A percentile compares a stretch with the other conserved stretches of the same genome.
These are phyloP conservation scores for Atherix ibis DNA, from an alignment of 2,888 invertebrate genomes.

Conservation along the genomic window DNA sequence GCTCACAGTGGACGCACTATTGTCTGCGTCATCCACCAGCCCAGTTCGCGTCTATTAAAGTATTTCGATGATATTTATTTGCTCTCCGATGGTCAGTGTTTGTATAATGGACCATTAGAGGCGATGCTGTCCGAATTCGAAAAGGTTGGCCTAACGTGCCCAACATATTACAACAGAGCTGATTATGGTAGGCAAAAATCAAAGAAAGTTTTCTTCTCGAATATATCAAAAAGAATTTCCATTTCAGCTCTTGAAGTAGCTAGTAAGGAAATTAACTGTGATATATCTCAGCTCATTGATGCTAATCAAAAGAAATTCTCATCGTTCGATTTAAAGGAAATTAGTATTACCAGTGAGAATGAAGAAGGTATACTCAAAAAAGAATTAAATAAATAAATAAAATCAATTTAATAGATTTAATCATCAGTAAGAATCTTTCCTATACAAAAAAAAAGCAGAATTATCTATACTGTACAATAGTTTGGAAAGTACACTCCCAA, in stretches of 20 bases:
- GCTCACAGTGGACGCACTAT: slow-evolving; percentile 70
- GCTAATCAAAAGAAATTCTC: slow-evolving; percentile 4
- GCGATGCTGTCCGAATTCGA: slow-evolving; percentile 57
- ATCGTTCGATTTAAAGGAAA: too few relatives aligned
- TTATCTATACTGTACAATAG: too few relatives aligned
- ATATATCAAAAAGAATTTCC: background rate
- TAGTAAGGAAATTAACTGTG: slow-evolving; percentile 36
- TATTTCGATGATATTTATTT: slow-evolving; percentile 79
- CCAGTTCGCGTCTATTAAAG: slow-evolving; percentile 67
- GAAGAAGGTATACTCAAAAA: too few relatives aligned
- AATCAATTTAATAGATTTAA: too few relatives aligned
- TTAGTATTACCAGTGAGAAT: too few relatives aligned
- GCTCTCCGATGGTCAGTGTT: slow-evolving; percentile 57
- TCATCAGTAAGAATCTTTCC: too few relatives aligned
- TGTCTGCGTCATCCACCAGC: slow-evolving; percentile 81
- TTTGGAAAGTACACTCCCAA: too few relatives aligned
- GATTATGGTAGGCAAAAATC: slow-evolving; percentile 51
- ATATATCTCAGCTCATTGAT: slow-evolving; percentile 27
- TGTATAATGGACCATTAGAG: slow-evolving; percentile 60
- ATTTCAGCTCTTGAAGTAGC: slow-evolving; percentile 41
- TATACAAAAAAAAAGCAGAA: too few relatives aligned
- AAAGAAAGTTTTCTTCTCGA: background rate
- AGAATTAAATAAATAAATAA: too few relatives aligned
- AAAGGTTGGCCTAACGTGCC: slow-evolving; percentile 53
- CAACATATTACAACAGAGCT: slow-evolving; percentile 78